Evolutionary conservation across 1,140 invertebrate genomes (phyloP), one percentile per base, ranked within the genome.

Genomic region (Fopius arisanus): DNA sequence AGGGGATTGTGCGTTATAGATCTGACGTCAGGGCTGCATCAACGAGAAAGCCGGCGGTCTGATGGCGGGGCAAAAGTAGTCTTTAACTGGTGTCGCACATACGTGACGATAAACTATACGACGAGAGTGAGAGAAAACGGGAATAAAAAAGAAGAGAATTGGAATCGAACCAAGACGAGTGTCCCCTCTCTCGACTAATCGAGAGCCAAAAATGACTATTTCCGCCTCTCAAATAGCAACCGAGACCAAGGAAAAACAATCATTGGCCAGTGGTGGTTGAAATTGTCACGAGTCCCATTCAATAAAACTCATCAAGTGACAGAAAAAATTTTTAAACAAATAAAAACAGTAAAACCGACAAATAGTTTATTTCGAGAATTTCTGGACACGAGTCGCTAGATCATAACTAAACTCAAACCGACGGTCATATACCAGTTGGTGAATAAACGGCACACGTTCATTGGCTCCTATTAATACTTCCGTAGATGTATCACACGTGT

Each of bases 11-110:
- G 43, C 66, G 72, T n/a, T 59, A 73, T 37, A 70, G 51, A 74
- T 70, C 75, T 78, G 77, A 78, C 81, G 77, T 82, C 77, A 81
- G 74, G 16, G 5, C 75, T 78, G 78, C 75, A 78, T 80, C 81
- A 76, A 78, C 79, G 78, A 78, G 70, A 72, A 33, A 62, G 51
- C 79, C 76, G 78, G 73, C 66, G 14, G 54, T 59, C 62, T 77
- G 76, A 77, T 79, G 73, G 74, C 69, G 37, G 19, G 31, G 33
- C n/a, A n/a, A n/a, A 19, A 67, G 72, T 71, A 68, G 63, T 65
- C 63, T 73, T 73, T 67, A 48, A 43, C 33, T 73, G 43, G 43
- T 62, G 62, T 69, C 67, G 67, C 71, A 41, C 65, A 72, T 66
- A 59, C 29, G 67, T 75, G 23, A 71, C 75, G 62, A 51, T n/a